phyloP scores from a whole-genome alignment of 2,888 invertebrate species.

The Troides helena region DNA sequence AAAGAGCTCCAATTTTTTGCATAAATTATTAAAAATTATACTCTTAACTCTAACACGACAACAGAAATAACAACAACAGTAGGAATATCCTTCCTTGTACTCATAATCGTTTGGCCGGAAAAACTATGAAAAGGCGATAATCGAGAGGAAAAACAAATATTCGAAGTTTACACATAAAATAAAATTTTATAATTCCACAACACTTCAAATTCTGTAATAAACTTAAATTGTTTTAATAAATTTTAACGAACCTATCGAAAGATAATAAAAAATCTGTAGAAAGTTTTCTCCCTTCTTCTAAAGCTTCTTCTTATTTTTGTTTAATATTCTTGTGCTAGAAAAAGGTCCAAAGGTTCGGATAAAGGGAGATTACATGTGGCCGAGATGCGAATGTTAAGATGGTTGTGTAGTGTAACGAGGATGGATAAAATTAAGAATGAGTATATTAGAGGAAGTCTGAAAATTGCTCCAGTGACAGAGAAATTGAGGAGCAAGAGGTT shows the following conservation, averaged over 20 bases:
- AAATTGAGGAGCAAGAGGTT: too few species aligned
- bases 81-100: neutral
- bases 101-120: neutral
- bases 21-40: neutral
- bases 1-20: neutral
- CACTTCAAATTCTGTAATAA: neutral
- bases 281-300: too few species aligned
- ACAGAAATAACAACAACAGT: neutral
- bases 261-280: neutral
- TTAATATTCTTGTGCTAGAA: too few species aligned
- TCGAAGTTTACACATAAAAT: neutral
- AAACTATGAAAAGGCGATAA: neutral
- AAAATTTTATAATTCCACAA: neutral
- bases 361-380: too few species aligned
- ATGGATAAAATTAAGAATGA: too few species aligned
- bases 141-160: neutral
- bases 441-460: too few species aligned
- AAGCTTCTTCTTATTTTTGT: too few species aligned
- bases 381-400: too few species aligned
- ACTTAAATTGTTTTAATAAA: slow-evolving; percentile 3
- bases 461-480: too few species aligned
- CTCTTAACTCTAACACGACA: neutral
- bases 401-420: too few species aligned
- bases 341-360: too few species aligned
- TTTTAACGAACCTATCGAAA: slow-evolving; percentile 2